Evolutionary conservation across 2,888 invertebrate genomes (phyloP).

Genomic region (Drosophila paucipuncta): DNA sequence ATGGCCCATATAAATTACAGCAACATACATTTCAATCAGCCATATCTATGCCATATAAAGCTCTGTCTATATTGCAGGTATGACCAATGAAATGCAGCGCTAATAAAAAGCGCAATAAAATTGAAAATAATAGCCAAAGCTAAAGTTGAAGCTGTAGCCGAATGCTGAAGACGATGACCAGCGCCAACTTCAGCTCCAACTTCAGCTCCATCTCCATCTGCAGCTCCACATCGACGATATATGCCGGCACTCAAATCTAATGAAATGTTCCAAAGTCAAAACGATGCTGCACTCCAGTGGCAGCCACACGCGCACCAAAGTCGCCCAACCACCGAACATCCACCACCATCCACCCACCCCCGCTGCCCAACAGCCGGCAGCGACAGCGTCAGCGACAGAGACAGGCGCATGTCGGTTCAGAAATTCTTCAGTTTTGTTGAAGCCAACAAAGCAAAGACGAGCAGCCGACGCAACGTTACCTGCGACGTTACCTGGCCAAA

Average conservation of each 20-base stretch:
- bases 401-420: constrained; percentile 71
- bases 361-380: constrained; percentile 23
- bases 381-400: constrained; percentile 41
- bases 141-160: constrained; percentile 2
- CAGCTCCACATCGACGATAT: constrained; percentile 63
- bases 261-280: constrained; percentile 79
- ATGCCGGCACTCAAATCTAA: constrained; percentile 82
- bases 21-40: constrained; percentile 63
- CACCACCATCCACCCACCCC: background rate
- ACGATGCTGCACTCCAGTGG: constrained; percentile 55
- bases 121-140: constrained; percentile 77
- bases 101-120: constrained; percentile 80
- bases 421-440: constrained; percentile 71
- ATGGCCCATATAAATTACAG: constrained; percentile 52
- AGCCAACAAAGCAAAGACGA: constrained; percentile 57
- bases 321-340: constrained; percentile 49
- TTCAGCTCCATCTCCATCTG: background rate
- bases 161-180: constrained; percentile 44
- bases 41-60: constrained; percentile 56
- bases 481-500: constrained; percentile 61
- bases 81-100: constrained; percentile 67
- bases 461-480: constrained; percentile 58
- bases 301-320: constrained; percentile 64
- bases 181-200: background rate
- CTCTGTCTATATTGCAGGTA: constrained; percentile 39